Conservation (phyloP, 2,888 invertebrate species). For the Tortrix viridana region DNA sequence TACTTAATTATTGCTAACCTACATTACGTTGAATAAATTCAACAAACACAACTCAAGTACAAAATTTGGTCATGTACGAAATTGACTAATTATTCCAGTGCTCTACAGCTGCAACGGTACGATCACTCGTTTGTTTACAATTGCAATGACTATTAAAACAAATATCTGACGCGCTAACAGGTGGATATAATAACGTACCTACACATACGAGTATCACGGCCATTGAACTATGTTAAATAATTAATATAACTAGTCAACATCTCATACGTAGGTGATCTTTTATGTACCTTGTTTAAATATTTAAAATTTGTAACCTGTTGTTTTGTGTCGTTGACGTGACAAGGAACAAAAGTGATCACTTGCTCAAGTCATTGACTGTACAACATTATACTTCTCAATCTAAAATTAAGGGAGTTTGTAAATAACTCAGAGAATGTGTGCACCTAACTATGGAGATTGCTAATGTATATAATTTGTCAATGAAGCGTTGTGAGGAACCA, state of each 20-base stretch:
- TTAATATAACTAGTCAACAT: no score
- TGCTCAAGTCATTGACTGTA: no score
- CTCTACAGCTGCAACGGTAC: background rate
- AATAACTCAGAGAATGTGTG: conserved; percentile 2
- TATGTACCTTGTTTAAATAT: background rate
- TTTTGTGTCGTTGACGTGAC: no score
- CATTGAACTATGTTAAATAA: conserved; percentile 2
- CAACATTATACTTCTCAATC: no score
- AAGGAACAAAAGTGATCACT: background rate
- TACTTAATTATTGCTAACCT: no score
- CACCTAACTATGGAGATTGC: conserved; percentile 2
- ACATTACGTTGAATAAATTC: no score
- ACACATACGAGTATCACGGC: conserved; percentile 7
- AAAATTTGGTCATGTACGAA: no score
- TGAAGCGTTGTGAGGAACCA: conserved; percentile 17
- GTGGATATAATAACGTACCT: background rate
- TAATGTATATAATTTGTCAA: background rate
- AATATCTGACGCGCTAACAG: conserved; percentile 9
- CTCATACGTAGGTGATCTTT: no score
- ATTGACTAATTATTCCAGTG: no score
- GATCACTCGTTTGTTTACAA: conserved; percentile 12
- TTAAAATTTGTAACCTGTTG: no score
- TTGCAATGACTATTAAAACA: background rate
- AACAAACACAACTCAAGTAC: no score
- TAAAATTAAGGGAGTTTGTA: background rate